Conservation (phyloP, 1,140 invertebrate species). For the Heliconius himera region DNA sequence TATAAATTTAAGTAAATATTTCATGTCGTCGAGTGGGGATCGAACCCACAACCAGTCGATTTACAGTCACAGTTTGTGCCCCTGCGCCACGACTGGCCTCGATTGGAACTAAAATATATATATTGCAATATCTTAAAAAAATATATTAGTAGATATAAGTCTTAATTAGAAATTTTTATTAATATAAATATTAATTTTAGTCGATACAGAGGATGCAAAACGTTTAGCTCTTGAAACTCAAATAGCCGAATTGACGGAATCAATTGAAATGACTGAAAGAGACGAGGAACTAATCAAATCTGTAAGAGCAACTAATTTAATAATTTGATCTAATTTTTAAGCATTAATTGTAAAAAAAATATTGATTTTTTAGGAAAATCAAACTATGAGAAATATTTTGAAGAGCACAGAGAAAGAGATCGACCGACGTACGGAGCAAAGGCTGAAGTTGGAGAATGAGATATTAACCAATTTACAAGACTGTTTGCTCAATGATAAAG, state of each 20-base stretch:
- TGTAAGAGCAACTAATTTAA: constrained; percentile 43
- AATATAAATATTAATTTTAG: constrained; percentile 54
- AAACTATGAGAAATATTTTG: constrained; percentile 72
- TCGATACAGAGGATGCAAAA: constrained; percentile 62
- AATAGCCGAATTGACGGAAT: constrained; percentile 80
- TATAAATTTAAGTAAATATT: too few species aligned
- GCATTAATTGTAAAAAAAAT: not conserved
- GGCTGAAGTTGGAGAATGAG: constrained; percentile 83
- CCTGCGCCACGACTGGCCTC: too few species aligned
- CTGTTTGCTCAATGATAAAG: constrained; percentile 86
- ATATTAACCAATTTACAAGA: constrained; percentile 85
- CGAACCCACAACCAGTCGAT: too few species aligned
- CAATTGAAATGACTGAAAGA: constrained; percentile 83
- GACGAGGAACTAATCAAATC: constrained; percentile 81
- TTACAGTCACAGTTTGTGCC: too few species aligned
- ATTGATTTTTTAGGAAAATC: constrained; percentile 67
- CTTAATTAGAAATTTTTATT: too few species aligned
- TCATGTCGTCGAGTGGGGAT: too few species aligned
- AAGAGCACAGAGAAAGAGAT: constrained; percentile 78
- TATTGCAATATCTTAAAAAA: too few species aligned
- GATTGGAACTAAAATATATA: too few species aligned
- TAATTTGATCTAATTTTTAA: not conserved
- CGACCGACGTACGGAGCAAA: constrained; percentile 80
- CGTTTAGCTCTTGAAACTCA: constrained; percentile 76
- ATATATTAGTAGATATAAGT: too few species aligned